Evolutionary conservation across 2,797 vertebrate species (phyloP), one percentile per base, ranked within the genome.

Genomic region (Kryptopterus vitreolus): DNA sequence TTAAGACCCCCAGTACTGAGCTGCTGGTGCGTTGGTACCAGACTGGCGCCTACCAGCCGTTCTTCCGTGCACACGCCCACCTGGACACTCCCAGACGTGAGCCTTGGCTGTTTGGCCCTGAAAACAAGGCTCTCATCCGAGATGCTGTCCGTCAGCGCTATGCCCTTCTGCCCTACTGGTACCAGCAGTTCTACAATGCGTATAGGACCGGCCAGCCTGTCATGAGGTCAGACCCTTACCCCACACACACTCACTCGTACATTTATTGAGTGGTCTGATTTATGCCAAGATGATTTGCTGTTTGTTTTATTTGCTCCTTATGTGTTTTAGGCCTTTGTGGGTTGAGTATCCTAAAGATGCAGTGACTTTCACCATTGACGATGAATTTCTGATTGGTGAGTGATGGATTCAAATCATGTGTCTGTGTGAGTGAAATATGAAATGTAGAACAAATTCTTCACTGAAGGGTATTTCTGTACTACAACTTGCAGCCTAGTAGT

Each of bases 11-110:
- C 0, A 96, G 92, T n/a, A 71, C 92, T 0, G 96, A 98, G 87
- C 90, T 99, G 84, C 89, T 98, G 78, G 94, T 98, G 62, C 96
- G 97, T 62, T 99, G 97, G 97, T 99, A 98, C 91, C 97, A 99
- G 89, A 93, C 94, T 0, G 96, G 96, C 0, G 95, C 96, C 0
- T 97, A 98, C 86, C 96, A 98, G 89, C 97, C 97, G 0, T 99
- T 98, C 89, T 98, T 95, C 86, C 93, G 97, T 0, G 94, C 96
- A 15, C 97, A 99, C 9, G 96, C 97, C 1, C 97, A 99, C 88
- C 82, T 99, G 88, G 97, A 98, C 90, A 99, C 96, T 0, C 93
- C 94, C 0, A 94, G 96, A 0, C 92, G 96, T 0, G 97, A 99
- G 82, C 97, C 97, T 0, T 99, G 97, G 97, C 92, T 99, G 4